Conservation (phyloP, 2,113 vertebrate genomes). For the Psettodes erumei region DNA sequence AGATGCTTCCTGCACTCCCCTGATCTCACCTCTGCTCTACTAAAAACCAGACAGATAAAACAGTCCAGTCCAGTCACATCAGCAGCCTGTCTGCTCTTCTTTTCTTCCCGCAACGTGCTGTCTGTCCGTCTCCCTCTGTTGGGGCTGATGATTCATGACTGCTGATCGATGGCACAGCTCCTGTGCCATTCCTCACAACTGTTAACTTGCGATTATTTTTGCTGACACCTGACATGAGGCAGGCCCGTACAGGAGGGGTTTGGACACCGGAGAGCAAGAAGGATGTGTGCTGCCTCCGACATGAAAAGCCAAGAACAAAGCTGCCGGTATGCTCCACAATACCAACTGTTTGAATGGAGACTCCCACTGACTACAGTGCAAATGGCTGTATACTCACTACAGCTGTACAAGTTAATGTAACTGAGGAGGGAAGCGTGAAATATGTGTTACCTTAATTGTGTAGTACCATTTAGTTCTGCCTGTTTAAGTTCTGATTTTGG, state of each 20-base stretch:
- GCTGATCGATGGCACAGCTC: conserved; percentile 62
- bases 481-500: background rate
- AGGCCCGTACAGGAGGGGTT: conserved; percentile 42
- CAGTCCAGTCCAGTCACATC: conserved; percentile 38
- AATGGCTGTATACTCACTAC: background rate
- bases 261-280: conserved; percentile 40
- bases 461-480: background rate
- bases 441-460: background rate
- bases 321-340: conserved; percentile 13
- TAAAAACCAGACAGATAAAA: conserved; percentile 49
- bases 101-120: conserved; percentile 27
- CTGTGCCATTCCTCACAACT: conserved; percentile 61
- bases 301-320: conserved; percentile 50
- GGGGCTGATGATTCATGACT: conserved; percentile 45
- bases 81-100: conserved; percentile 51
- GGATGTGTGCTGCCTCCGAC: conserved; percentile 37
- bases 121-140: conserved; percentile 15
- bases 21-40: conserved; percentile 59
- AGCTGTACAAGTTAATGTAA: background rate
- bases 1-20: conserved; percentile 26
- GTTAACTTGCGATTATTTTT: conserved; percentile 69
- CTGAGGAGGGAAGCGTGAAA: background rate
- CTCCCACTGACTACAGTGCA: background rate
- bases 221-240: conserved; percentile 73
- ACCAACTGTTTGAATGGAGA: conserved; percentile 16